Evolutionary conservation across 2,888 invertebrate species (phyloP), one percentile per base, ranked within the genome.

Genomic region (Drosophila lutescens): DNA sequence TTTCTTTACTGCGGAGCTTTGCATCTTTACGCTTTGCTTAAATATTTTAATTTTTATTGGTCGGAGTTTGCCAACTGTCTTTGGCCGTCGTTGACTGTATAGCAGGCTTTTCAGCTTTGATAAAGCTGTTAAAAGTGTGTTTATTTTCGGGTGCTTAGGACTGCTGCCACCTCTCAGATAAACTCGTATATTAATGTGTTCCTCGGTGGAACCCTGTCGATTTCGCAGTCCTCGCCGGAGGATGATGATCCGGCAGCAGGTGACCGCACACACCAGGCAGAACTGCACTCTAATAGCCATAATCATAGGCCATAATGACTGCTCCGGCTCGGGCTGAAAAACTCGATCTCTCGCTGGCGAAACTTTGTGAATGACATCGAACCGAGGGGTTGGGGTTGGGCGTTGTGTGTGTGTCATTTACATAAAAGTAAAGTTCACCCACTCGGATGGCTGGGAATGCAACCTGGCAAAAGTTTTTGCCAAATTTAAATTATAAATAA

Each of bases 401-500:
- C 30, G 30, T 30, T 50, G 49, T 63, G 49, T 57, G 53, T 67
- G 57, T 80, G 86, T 79, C 85, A 86, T 86, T 86, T 86, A 74
- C 85, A 86, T 86, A 86, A 86, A 83, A 80, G 85, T 88, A 86
- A 86, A 88, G 88, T 88, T 86, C 88, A 86, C 78, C 87, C 83
- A 86, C 87, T 81, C 85, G 83, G 61, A 84, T 77, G 73, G 77
- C 78, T 86, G 86, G 86, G 75, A 86, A 83, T 82, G 82, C 82
- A 86, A 82, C 87, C 87, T 87, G 87, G 72, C 53, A 77, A 86
- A 85, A 85, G 74, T 80, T 84, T 77, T 86, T 83, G 78, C 73
- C 84, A 85, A 86, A 88, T 86, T 88, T 86, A 88, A 86, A 86
- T 86, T 86, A 86, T 86, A 86, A 86, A 86, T 86, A 86, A 86